Evolutionary conservation across 2,113 vertebrate species (phyloP).

Genomic region (Plotosus lineatus): DNA sequence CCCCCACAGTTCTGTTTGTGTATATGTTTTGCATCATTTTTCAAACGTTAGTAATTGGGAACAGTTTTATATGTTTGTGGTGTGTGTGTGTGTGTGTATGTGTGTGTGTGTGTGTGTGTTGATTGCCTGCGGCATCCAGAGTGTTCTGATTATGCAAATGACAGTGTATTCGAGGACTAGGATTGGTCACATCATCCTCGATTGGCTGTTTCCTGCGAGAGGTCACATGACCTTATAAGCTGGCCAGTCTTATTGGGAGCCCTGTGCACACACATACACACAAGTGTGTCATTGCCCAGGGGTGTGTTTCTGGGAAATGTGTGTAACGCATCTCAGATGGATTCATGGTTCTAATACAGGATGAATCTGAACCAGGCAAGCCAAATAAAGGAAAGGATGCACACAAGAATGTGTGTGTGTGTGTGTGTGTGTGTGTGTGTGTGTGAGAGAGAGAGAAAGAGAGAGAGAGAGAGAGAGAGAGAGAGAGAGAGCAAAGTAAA

Average conservation of each 20-base stretch:
- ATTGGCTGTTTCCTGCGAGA: slow-evolving; percentile 48
- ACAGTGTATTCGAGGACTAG: slow-evolving; percentile 72
- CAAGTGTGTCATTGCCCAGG: slow-evolving; percentile 32
- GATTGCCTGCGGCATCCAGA: slow-evolving; percentile 62
- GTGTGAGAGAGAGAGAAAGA: background rate
- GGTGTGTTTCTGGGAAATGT: slow-evolving; percentile 48
- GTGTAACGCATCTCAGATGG: slow-evolving; percentile 51
- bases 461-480: background rate
- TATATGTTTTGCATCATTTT: background rate
- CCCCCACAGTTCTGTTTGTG: background rate
- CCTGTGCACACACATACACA: background rate
- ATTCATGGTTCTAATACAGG: slow-evolving; percentile 46
- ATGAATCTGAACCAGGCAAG: slow-evolving; percentile 3
- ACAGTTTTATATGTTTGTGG: background rate
- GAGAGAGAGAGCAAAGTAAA: background rate
- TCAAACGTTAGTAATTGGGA: background rate
- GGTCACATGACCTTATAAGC: slow-evolving; percentile 72
- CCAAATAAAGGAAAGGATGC: slow-evolving; percentile 4
- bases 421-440: slow-evolving; percentile 12
- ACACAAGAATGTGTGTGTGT: slow-evolving; percentile 3
- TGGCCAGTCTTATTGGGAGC: background rate
- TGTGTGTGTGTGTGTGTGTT: background rate
- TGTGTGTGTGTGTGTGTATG: slow-evolving; percentile 1
- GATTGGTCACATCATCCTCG: slow-evolving; percentile 85
- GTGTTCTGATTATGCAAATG: slow-evolving; percentile 80